These are phyloP conservation scores for Anoncus sp. DNA, from an alignment of 2,888 invertebrate species.

Conservation along the genomic window DNA sequence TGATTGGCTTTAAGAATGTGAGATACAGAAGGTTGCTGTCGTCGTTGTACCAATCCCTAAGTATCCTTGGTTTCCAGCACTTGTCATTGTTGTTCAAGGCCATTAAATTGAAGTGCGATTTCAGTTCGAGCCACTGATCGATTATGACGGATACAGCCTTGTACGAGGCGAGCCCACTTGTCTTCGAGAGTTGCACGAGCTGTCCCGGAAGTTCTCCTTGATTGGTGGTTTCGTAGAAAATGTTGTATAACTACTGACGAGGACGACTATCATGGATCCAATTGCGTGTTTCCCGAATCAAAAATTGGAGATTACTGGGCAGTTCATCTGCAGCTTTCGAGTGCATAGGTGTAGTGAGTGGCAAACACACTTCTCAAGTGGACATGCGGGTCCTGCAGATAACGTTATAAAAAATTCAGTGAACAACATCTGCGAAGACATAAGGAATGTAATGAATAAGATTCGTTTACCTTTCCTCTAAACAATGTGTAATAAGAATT, in stretches of 20 bases:
- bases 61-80: slow-evolving; percentile 15
- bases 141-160: slow-evolving; percentile 8
- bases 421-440: neutral
- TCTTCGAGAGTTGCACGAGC: slow-evolving; percentile 18
- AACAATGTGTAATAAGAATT: slow-evolving; percentile 17
- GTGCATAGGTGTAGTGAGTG: slow-evolving; percentile 1
- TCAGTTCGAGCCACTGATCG: slow-evolving; percentile 14
- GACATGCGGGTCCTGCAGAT: neutral
- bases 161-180: slow-evolving; percentile 14
- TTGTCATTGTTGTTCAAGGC: slow-evolving; percentile 19
- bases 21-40: slow-evolving; percentile 22
- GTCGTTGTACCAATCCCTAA: slow-evolving; percentile 15
- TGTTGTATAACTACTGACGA: slow-evolving; percentile 8
- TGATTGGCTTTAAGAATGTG: slow-evolving; percentile 16
- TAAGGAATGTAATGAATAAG: slow-evolving; percentile 2
- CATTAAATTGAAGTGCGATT: slow-evolving; percentile 16
- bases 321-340: slow-evolving; percentile 2
- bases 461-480: slow-evolving; percentile 9
- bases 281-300: slow-evolving; percentile 19
- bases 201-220: slow-evolving; percentile 21
- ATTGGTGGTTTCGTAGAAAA: slow-evolving; percentile 12
- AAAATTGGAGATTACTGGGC: neutral
- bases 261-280: slow-evolving; percentile 10
- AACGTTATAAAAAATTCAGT: neutral
- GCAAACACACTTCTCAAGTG: slow-evolving; percentile 1